Evolutionary conservation across 2,888 invertebrate species (phyloP).

Genomic region (Danaus chrysippus): DNA sequence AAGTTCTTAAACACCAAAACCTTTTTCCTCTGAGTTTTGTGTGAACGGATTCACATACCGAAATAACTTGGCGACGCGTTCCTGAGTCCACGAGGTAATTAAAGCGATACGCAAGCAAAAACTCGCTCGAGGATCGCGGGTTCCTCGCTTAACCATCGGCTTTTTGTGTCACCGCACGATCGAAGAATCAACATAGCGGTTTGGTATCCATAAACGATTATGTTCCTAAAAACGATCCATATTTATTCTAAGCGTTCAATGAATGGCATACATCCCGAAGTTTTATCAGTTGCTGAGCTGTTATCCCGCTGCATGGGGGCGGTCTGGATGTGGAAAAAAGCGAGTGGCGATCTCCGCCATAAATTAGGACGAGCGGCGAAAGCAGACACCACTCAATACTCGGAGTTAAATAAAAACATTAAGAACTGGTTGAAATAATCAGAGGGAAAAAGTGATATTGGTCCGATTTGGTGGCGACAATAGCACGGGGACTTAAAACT

Average conservation of each 20-base stretch:
- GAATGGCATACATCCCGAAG: constrained; percentile 18
- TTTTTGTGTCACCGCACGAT: constrained; percentile 47
- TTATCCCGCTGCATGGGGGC: constrained; percentile 30
- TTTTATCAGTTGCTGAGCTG: constrained; percentile 13
- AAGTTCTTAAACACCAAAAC: constrained; percentile 41
- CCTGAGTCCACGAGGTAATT: constrained; percentile 60
- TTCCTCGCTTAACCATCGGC: constrained; percentile 44
- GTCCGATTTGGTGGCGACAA: constrained; percentile 65
- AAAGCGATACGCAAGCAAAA: constrained; percentile 67
- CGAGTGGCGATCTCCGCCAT: constrained; percentile 62
- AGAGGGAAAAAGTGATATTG: constrained; percentile 66
- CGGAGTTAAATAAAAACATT: constrained; percentile 78
- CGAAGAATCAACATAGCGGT: constrained; percentile 19
- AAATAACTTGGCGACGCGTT: constrained; percentile 41
- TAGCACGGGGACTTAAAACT: constrained; percentile 19
- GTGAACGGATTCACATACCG: constrained; percentile 36
- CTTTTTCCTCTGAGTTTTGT: constrained; percentile 38
- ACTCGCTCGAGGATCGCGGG: constrained; percentile 47
- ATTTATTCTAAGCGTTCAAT: constrained; percentile 21
- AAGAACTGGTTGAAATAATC: constrained; percentile 73
- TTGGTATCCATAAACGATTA: constrained; percentile 23
- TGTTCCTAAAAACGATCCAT: constrained; percentile 17
- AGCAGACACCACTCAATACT: constrained; percentile 73
- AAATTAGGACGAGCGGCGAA: constrained; percentile 72
- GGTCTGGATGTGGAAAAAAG: constrained; percentile 57